Base-by-base conservation (phyloP, 1,140 invertebrate species). In the Neoseiulus cucumeris region DNA sequence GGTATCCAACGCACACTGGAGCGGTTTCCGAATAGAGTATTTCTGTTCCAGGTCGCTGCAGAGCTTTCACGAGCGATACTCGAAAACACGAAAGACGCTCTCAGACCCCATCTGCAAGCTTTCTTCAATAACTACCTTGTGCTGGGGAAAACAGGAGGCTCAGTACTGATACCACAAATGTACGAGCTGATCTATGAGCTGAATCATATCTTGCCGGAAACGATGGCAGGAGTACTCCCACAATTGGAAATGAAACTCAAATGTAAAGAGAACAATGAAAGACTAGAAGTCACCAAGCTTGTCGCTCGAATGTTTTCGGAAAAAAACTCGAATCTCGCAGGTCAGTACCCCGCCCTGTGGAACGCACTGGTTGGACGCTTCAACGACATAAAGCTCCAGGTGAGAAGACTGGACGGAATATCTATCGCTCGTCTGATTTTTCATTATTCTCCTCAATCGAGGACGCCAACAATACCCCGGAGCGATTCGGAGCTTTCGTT, bases 181-280 rank as follows among this genome's bases (percentile, higher is more conserved):
- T 96, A 93, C 75, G 91, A 96, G 75, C 79, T 98, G 64, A 95
- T 98, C 70, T 96, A 96, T 75, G 92, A 98, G 76, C 76, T 98
- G 68, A 91, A 97, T 77, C 84, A 89, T 72, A 94, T 96, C 70
- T 91, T 89, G 74, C 87, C 91, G 0, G 84, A 82, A 72, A 83
- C 97, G 25, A 76, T 98, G 64, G 74, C 89, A 22, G 83, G 89
- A 14, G 90, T 96, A 22, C 76, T 97, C 64, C 93, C 93, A 0
- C 92, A 96, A 74, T 78, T 97, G 22, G 91, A 96, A 72, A 94
- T 91, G 68, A 80, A 80, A 71, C 69, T 80, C 7, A 59, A 79
- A 77, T 72, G 76, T 76, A 69, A 68, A 64, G 51, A 28, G 12
- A 64, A 47, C n/a, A 67, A 66, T 42, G 29, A 44, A 14, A 47